Evolutionary conservation across 2,113 vertebrate genomes (phyloP).

Genomic region (Cariama cristata): DNA sequence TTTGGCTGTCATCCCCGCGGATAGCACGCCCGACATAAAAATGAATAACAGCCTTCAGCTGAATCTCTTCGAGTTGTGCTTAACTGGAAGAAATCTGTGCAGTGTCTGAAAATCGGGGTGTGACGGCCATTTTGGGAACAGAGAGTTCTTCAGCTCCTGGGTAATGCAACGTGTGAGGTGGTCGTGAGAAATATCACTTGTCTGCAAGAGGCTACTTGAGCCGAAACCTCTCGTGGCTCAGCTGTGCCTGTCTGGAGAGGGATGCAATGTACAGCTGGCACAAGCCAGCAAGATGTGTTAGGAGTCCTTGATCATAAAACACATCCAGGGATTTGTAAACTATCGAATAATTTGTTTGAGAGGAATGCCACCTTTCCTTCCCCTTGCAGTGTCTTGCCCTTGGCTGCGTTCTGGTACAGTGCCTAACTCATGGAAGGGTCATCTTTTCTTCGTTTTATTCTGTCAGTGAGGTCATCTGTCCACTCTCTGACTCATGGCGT

Average conservation of each 20-base stretch:
- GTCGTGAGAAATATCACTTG: background rate
- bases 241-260: background rate
- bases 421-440: background rate
- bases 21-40: background rate
- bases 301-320: background rate
- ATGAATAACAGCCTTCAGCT: background rate
- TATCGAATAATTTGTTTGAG: background rate
- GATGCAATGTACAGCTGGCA: background rate
- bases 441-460: background rate
- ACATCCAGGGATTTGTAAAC: no score
- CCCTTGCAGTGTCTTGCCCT: background rate
- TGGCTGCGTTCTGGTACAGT: fast-evolving
- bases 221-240: fast-evolving
- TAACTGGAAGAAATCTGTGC: background rate
- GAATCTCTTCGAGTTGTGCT: background rate
- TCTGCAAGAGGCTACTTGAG: background rate
- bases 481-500: fast-evolving
- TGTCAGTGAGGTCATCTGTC: background rate
- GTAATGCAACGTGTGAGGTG: fast-evolving
- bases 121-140: background rate
- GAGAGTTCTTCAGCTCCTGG: background rate
- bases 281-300: background rate
- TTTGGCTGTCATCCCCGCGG: background rate
- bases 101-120: fast-evolving
- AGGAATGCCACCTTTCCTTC: background rate